Base-by-base conservation (phyloP, 64 coral and sea anemone genomes). In the Stichodactyla mertensii region DNA sequence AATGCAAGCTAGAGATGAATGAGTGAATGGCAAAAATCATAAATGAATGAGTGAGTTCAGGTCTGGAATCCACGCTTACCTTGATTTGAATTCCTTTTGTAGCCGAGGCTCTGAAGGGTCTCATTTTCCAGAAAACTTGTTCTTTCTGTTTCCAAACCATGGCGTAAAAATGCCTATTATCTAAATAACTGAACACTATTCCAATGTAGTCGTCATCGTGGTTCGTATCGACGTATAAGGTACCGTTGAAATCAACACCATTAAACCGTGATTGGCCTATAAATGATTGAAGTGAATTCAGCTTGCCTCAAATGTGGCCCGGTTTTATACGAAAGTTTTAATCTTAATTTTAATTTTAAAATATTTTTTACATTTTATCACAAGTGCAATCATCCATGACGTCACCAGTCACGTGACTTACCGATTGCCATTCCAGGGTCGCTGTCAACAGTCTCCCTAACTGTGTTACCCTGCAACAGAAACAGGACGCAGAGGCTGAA, bases 171-270 rank as follows among this genome's bases (percentile, higher is more conserved):
- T 81, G 85, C 64, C 60, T 89, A 55, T 86, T 91, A 27, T 82
- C 85, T 84, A 94, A 87, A 24, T 89, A 98, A 88, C 95, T 93
- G 52, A 94, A 98, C 10, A 98, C 88, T 8, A 98, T 28, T 7
- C 95, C 95, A 24, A 98, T 83, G 51, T 89, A 98, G 64, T 98
- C 95, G 60, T 98, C 95, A 64, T 98, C 95, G 11, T 94, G 83
- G 15, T 28, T 55, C 7, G 89, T 69, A 10, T 89, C 84, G 0
- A 98, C 90, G 54, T 89, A 87, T 57, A 98, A 59, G 4, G 92
- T 98, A 3, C 92, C 95, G 51, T 91, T 92, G 81, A 93, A 98
- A 52, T 98, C 95, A n/a, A 98, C 89, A 19, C 95, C 95, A 20
- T 70, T 84, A 23, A 98, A 98, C 64, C 92, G 58, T 9, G 81